These are phyloP conservation scores for Knipowitschia caucasica DNA, from an alignment of 2,797 vertebrate species.

Conservation along the genomic window DNA sequence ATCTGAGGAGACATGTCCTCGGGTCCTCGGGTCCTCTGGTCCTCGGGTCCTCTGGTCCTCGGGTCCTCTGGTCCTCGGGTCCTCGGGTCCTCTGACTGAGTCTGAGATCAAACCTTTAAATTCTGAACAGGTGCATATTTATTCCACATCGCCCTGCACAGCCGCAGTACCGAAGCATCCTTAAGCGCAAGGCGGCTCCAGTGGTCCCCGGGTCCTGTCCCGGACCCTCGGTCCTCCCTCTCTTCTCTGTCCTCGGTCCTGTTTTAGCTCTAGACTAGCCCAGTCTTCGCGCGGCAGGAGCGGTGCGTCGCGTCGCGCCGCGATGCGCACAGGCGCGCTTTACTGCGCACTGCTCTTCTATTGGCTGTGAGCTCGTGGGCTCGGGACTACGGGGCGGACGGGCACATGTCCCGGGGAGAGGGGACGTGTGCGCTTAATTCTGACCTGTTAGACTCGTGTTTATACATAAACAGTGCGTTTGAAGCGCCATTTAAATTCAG, in stretches of 20 bases:
- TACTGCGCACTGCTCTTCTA: constrained; percentile 56
- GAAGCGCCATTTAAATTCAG: constrained; percentile 35
- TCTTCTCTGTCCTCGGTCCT: no score
- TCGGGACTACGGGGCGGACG: constrained; percentile 61
- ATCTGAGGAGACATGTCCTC: no score
- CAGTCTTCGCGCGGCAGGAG: not conserved
- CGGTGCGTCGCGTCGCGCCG: not conserved
- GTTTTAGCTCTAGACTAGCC: no score
- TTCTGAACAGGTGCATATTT: no score
- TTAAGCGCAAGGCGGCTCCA: not conserved
- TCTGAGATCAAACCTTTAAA: no score
- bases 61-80: no score
- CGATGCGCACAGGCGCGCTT: not conserved
- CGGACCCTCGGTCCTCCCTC: not conserved
- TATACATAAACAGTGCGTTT: constrained; percentile 33
- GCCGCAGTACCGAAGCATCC: not conserved
- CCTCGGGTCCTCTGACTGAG: no score
- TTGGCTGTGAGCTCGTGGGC: constrained; percentile 45
- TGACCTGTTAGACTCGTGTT: constrained; percentile 42
- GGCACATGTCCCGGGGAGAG: constrained; percentile 63
- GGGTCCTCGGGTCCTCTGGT: no score
- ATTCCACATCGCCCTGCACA: not conserved
- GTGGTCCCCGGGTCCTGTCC: not conserved
- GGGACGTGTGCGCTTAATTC: constrained; percentile 49
- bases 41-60: no score